These are phyloP conservation scores for Myzus persicae DNA, from an alignment of 1,140 invertebrate species.

Conservation along the genomic window DNA sequence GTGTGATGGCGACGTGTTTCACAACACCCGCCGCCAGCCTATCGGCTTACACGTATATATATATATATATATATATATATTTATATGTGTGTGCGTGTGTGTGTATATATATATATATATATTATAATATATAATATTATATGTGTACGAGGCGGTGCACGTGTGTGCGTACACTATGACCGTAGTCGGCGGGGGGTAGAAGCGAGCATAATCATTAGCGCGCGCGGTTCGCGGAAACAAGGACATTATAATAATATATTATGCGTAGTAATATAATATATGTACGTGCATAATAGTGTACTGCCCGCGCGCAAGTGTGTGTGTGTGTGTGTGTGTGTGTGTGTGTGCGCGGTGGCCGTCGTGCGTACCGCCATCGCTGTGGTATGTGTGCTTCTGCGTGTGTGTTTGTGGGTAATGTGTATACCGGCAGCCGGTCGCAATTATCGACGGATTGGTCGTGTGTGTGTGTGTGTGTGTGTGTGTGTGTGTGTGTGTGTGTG, in stretches of 20 bases:
- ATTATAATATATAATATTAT: neutral
- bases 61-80: neutral
- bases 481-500: too few relatives aligned
- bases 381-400: neutral
- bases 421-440: neutral
- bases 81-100: neutral
- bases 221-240: constrained; percentile 44
- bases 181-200: neutral
- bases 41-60: constrained; percentile 1
- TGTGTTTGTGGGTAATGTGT: neutral
- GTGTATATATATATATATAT: neutral
- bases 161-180: neutral
- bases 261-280: neutral
- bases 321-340: neutral
- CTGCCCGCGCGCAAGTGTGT: neutral
- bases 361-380: neutral
- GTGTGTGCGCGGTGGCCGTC: neutral
- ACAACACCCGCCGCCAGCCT: constrained; percentile 34
- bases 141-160: neutral
- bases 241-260: constrained; percentile 50
- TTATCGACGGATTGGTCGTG: neutral
- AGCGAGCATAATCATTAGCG: constrained; percentile 34
- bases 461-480: too few relatives aligned
- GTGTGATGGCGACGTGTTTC: constrained; percentile 57
- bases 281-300: neutral